Evolutionary conservation across 2,113 vertebrate genomes (phyloP).

Genomic region (Rattus norvegicus): GRCr8 NC_086020.1:55327001-55327500

Average conservation of each 20-base stretch:
- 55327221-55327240: background rate
- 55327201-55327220: background rate
- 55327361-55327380: no score
- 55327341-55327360: no score
- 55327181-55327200: background rate
- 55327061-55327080: background rate
- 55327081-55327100: background rate
- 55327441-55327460: no score
- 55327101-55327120: background rate
- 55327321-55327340: background rate
- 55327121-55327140: background rate
- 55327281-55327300: background rate
- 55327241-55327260: background rate
- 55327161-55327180: background rate
- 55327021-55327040: background rate
- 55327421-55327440: no score
- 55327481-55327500: no score
- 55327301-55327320: background rate
- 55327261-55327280: background rate
- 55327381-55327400: no score
- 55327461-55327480: no score
- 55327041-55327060: background rate
- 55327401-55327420: no score
- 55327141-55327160: background rate
- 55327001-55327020: background rate